Evolutionary conservation across 92 coral and sea anemone genomes (phyloP).

Genomic region (Zoanthus gigantus): DNA sequence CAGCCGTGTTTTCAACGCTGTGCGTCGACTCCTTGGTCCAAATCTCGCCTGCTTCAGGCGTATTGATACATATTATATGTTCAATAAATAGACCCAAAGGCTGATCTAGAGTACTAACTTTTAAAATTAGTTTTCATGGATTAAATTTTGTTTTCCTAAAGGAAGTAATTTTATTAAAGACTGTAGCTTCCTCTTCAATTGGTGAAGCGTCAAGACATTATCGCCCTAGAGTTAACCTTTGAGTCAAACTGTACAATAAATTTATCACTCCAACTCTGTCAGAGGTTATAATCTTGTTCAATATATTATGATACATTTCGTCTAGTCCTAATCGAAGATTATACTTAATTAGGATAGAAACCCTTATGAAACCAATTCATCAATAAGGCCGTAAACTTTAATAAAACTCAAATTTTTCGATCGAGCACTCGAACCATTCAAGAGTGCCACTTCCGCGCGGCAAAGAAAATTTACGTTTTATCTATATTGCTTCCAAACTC

Average conservation of each 20-base stretch:
- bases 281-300: slow-evolving; percentile 47
- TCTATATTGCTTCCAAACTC: slow-evolving; percentile 63
- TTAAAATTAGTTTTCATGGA: slow-evolving; percentile 24
- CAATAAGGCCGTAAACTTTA: slow-evolving; percentile 77
- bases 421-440: slow-evolving; percentile 76
- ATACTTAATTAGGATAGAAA: slow-evolving; percentile 82
- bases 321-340: slow-evolving; percentile 83
- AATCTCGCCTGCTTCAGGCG: slow-evolving; percentile 42
- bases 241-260: slow-evolving; percentile 34
- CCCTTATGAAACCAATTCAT: slow-evolving; percentile 81
- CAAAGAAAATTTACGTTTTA: slow-evolving; percentile 70
- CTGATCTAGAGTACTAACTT: slow-evolving; percentile 8
- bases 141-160: neutral
- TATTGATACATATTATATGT: slow-evolving; percentile 11
- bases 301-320: slow-evolving; percentile 63
- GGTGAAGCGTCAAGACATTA: slow-evolving; percentile 4
- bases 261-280: slow-evolving; percentile 39
- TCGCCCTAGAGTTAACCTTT: slow-evolving; percentile 27
- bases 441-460: slow-evolving; percentile 88
- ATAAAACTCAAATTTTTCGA: slow-evolving; percentile 73
- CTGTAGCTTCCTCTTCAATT: neutral
- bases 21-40: neutral
- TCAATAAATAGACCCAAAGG: slow-evolving; percentile 37
- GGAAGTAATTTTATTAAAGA: slow-evolving; percentile 30
- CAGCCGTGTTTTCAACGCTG: neutral